Conservation (phyloP, 2,113 vertebrate species). For the Poecilia latipinna region DNA sequence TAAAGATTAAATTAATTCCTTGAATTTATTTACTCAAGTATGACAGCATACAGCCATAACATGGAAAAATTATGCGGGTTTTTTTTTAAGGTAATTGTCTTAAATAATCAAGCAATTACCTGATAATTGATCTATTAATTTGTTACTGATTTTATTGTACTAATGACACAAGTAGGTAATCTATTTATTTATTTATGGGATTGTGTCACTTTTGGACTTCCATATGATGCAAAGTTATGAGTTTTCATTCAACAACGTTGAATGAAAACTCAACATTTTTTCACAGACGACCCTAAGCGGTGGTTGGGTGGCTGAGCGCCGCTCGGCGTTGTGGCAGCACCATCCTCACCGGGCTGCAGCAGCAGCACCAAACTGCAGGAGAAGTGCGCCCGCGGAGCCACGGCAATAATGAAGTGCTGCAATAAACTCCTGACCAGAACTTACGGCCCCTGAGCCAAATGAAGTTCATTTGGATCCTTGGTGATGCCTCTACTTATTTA, state of each 20-base stretch:
- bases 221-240: not conserved
- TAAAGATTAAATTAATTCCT: too few species aligned
- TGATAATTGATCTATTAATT: not conserved
- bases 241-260: not conserved
- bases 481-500: not conserved
- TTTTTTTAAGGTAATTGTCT: not conserved
- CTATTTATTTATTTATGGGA: not conserved
- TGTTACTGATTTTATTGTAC: not conserved
- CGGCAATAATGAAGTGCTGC: slow-evolving; percentile 2
- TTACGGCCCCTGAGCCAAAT: not conserved
- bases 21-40: too few species aligned
- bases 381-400: slow-evolving; percentile 11
- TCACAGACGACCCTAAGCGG: slow-evolving; percentile 1
- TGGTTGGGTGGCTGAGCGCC: slow-evolving; percentile 5
- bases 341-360: slow-evolving; percentile 41
- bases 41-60: too few species aligned
- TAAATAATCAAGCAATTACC: not conserved
- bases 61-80: not conserved
- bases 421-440: slow-evolving; percentile 16
- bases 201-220: not conserved
- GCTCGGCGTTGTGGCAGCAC: slow-evolving; percentile 28
- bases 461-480: not conserved
- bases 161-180: too few species aligned
- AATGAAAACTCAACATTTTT: not conserved
- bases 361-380: slow-evolving; percentile 42